phyloP scores from a whole-genome alignment of 2,113 vertebrate genomes.

The Paramormyrops kingsleyae region DNA sequence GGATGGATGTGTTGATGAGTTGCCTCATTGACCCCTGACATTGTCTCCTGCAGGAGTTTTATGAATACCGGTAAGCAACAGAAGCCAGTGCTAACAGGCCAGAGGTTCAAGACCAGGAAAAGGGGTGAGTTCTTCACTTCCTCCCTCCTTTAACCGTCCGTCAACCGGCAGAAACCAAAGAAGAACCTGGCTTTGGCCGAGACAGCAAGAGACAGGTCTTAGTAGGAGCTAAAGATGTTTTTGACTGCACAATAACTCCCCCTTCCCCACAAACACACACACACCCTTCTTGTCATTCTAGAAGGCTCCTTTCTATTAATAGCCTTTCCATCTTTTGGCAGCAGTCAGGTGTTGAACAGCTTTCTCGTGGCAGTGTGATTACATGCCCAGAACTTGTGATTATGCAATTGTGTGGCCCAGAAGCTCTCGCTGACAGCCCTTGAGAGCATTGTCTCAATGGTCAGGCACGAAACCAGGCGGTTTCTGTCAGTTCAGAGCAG shows the following conservation, averaged over 20 bases:
- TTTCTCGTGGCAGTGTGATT: not conserved
- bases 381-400: not conserved
- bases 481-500: not conserved
- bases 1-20: not conserved
- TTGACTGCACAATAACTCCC: not conserved
- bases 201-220: not conserved
- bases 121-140: slow-evolving; percentile 67
- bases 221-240: not conserved
- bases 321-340: not conserved
- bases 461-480: not conserved
- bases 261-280: slow-evolving; percentile 9
- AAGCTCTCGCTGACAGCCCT: not conserved
- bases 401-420: not conserved
- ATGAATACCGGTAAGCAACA: slow-evolving; percentile 88
- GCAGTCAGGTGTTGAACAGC: not conserved
- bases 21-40: not conserved
- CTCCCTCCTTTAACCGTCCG: not conserved
- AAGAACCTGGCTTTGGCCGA: not conserved
- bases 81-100: slow-evolving; percentile 94
- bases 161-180: not conserved
- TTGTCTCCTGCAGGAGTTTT: slow-evolving; percentile 70
- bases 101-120: slow-evolving; percentile 95
- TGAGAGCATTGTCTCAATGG: not conserved
- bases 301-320: not conserved
- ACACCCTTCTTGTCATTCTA: not conserved